phyloP scores from a whole-genome alignment of 2,888 invertebrate species.

The Petrophora chlorosata region DNA sequence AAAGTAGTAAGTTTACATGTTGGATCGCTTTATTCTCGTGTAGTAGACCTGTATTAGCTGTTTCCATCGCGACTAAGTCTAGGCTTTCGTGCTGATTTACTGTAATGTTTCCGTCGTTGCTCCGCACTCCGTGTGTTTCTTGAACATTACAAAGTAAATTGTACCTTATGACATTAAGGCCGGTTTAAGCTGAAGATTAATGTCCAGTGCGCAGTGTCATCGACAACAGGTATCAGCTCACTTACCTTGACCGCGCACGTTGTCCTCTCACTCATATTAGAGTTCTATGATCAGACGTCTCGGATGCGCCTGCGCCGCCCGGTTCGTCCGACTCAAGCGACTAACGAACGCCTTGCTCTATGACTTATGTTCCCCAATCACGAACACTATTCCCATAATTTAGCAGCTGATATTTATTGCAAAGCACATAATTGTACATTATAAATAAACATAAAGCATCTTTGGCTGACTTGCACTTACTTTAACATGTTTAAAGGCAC shows the following conservation, averaged over 20 bases:
- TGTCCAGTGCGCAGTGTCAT: slow-evolving; percentile 66
- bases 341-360: slow-evolving; percentile 38
- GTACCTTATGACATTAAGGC: slow-evolving; percentile 50
- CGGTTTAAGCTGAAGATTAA: slow-evolving; percentile 60
- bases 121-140: slow-evolving; percentile 39
- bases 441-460: neutral
- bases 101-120: slow-evolving; percentile 43
- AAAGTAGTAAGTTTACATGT: too few species aligned
- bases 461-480: neutral
- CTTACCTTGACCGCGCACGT: slow-evolving; percentile 77
- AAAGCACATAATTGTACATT: neutral
- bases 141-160: slow-evolving; percentile 42
- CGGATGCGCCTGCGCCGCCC: slow-evolving; percentile 43
- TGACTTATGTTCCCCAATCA: slow-evolving; percentile 39
- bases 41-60: slow-evolving; percentile 30
- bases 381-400: slow-evolving; percentile 18
- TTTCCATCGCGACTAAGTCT: slow-evolving; percentile 46
- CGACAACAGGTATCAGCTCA: slow-evolving; percentile 65
- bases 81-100: slow-evolving; percentile 45
- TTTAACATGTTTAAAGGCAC: too few species aligned
- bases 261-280: slow-evolving; percentile 72
- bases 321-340: neutral
- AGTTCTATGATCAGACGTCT: slow-evolving; percentile 55
- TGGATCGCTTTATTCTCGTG: neutral
- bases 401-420: slow-evolving; percentile 6